Base-by-base conservation (phyloP, 2,113 vertebrate species). In the Etheostoma spectabile region DNA sequence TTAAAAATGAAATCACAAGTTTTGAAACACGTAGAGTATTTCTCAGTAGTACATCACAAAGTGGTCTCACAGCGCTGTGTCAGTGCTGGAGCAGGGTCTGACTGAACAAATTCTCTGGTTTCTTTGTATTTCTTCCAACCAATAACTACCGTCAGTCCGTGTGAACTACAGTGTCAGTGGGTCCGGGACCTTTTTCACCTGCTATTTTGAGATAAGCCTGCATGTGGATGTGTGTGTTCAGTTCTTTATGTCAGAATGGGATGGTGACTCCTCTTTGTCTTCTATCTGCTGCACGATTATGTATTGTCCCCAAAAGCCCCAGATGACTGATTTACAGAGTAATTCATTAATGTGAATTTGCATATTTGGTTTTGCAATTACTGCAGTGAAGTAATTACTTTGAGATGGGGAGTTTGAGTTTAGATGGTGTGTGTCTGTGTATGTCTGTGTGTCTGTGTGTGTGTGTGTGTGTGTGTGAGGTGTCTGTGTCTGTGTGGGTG, bases 321-420 rank as follows among this genome's bases (percentile, higher is more conserved):
- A 95, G 97, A 97, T 96, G 98, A 98, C 97, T 98, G 98, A 99
- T 99, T 99, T 98, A 96, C 96, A 96, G 95, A 97, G 97, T 99
- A 98, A 99, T 99, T 98, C 97, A 99, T 99, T 98, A 98, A 99
- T 99, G 98, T 97, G 96, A 97, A 99, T 99, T 99, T 99, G 97
- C 97, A 98, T 99, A 99, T 99, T 98, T 99, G 97, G 97, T 98
- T 99, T 99, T 98, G 97, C 98, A 98, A 99, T 99, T 99, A 98
- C 97, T 96, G 97, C 97, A 98, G 97, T 97, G 94, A 95, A 98
- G 97, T 98, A 97, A 99, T 99, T 97, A 99, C 96, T 97, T 96
- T 98, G 97, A 98, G 97, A 99, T 98, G 96, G 96, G 96, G 98
- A 98, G 97, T 99, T 97, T 97, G 96, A 99, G 97, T 99, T 98